phyloP scores from a whole-genome alignment of 1,140 invertebrate genomes.

The Pseudomyrmex gracilis region DNA sequence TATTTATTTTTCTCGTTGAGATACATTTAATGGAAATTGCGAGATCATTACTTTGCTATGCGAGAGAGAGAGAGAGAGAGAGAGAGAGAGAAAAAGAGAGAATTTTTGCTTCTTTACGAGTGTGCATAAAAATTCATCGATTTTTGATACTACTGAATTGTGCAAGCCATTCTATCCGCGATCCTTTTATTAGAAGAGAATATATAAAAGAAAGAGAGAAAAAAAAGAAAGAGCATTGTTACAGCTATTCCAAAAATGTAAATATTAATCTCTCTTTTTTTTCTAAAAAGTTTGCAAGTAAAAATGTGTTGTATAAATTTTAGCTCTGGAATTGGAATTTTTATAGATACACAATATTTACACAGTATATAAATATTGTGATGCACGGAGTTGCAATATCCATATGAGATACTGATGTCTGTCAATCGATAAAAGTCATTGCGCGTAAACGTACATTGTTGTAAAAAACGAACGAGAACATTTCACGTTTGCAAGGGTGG shows the following conservation, averaged over 20 bases:
- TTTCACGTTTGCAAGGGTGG: conserved; percentile 14
- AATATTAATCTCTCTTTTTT: too few relatives aligned
- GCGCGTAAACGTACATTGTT: not conserved
- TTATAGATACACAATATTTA: too few relatives aligned
- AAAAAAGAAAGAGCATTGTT: not conserved
- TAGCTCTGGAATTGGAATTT: too few relatives aligned
- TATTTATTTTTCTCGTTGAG: not conserved
- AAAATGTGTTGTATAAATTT: too few relatives aligned
- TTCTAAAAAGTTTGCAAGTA: too few relatives aligned
- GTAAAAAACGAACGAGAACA: conserved; percentile 1
- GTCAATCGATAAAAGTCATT: not conserved
- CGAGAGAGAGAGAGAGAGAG: not conserved
- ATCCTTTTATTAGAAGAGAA: conserved; percentile 49
- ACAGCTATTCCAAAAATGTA: conserved; percentile 13
- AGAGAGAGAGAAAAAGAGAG: not conserved
- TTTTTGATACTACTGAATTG: conserved; percentile 54
- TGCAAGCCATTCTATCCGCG: conserved; percentile 54
- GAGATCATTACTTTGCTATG: conserved; percentile 14
- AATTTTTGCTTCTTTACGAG: conserved; percentile 23
- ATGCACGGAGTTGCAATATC: not conserved
- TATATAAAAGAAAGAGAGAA: too few relatives aligned
- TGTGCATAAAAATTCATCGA: conserved; percentile 61
- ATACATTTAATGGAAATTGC: not conserved
- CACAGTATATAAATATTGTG: too few relatives aligned
- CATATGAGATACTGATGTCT: not conserved